Percentiles rank a stretch among this genome's conserved stretches.
Conservation (phyloP, 2,113 vertebrate species). For the Oxyura jamaicensis region DNA sequence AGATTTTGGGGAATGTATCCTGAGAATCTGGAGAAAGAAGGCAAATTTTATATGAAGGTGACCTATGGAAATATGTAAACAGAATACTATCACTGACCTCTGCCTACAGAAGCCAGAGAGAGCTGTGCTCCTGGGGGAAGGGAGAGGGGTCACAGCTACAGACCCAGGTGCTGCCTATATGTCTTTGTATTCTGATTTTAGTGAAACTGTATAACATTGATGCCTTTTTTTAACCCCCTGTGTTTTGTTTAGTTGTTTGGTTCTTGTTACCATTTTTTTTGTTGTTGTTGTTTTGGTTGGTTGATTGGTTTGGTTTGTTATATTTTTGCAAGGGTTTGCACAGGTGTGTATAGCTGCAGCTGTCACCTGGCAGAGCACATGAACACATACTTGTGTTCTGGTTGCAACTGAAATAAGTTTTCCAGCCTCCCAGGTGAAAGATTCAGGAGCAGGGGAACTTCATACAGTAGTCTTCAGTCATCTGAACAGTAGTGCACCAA, state of each 20-base stretch:
- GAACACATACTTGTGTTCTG: not conserved
- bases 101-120: not conserved
- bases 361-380: not conserved
- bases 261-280: not conserved
- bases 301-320: not conserved
- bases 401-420: not conserved
- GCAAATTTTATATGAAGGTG: not conserved
- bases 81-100: not conserved
- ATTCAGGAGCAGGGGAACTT: not conserved
- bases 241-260: not conserved
- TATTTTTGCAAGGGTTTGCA: not conserved
- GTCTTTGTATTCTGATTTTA: slow-evolving; percentile 9
- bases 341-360: not conserved
- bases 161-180: slow-evolving; percentile 32
- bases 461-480: not conserved
- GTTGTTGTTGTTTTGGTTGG: not conserved
- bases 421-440: not conserved
- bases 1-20: not conserved
- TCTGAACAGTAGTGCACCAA: not conserved
- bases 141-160: not conserved
- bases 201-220: not conserved
- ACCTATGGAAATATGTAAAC: not conserved
- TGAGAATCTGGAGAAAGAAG: not conserved
- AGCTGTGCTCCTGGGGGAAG: not conserved
- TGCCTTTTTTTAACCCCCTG: not conserved